Base-by-base conservation (phyloP, 2,797 vertebrate genomes). In the Enoplosus armatus region DNA sequence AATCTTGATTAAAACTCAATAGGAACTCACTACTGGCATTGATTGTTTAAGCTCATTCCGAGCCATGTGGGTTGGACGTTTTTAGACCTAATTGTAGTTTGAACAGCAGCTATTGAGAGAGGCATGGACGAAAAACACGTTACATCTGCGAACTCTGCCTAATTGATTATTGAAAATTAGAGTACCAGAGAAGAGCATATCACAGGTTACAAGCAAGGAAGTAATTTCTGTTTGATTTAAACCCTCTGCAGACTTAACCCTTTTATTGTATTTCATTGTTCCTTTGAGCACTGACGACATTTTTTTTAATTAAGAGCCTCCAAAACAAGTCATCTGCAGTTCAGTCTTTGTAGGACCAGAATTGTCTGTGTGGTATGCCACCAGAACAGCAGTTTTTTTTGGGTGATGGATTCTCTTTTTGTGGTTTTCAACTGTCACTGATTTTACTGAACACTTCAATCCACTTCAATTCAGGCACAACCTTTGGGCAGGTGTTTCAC, bases 1-100 rank as follows among this genome's bases (percentile, higher is more conserved):
- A 87, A 91, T 90, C 84, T 92, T 90, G 85, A 93, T 92, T 91
- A 90, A 89, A 90, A 87, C 85, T 90, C 90, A 86, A 89, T 90
- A 79, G 76, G 66, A 93, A 82, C 73, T 79, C 78, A 53, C 75
- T 58, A 70, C 78, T 85, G 79, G 75, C 87, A 90, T 89, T 88
- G 87, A 92, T 90, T 87, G 80, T 84, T 89, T 75, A 72, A 87
- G 69, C 78, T 82, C 41, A 66, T 73, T 87, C 65, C 31, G 45
- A 87, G 67, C 83, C 72, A 75, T 54, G 55, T 66, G 68, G 80
- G 83, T 73, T 55, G 3, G 68, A 48, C 11, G 1, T 69, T 74
- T 61, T 50, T 61, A 61, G 72, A 60, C 60, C 67, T 87, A 75
- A 82, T 75, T 85, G 81, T 77, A 54, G 66, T 73, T 75, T 70